Base-by-base conservation (phyloP, 2,888 invertebrate genomes). In the Eupithecia centaureata region DNA sequence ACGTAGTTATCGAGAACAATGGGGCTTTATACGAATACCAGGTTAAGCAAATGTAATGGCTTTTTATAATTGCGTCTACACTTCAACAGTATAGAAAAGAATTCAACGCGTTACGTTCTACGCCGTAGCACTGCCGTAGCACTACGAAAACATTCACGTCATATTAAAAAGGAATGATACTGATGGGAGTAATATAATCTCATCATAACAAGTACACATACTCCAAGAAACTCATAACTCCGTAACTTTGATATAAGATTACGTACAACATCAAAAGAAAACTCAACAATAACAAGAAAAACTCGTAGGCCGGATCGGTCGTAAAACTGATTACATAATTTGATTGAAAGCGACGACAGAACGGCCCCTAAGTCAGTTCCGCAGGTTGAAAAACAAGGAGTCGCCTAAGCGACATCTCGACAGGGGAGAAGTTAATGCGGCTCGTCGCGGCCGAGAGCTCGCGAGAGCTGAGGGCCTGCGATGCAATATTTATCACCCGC, bases 401-500 rank as follows among this genome's bases (percentile, higher is more conserved):
- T 79, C 82, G 82, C 78, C 82, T 86, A 86, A 85, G 82, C 85
- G 86, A 82, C 85, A 84, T 71, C 85, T 81, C 84, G 84, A 82
- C 86, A 82, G 68, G 82, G 80, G 82, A 83, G 81, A 84, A 83
- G 84, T 85, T 88, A 88, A 90, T 86, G 86, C 85, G 85, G 79
- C 77, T 80, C 81, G 82, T 76, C 78, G 71, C 74, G 78, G 74
- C 63, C 61, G 66, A 61, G 67, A 54, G 68, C 65, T 67, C 77
- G 76, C 77, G 73, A 73, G 61, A 76, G 73, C 70, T 63, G 79
- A 88, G 84, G 86, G 84, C 82, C 85, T 83, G 89, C 91, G 86
- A 92, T 92, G 90, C 92, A 91, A 92, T 92, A 92, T 92, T 92
- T 92, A 92, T 92, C 89, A 91, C 90, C 86, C 87, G 85, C 84